Evolutionary conservation across 1,140 invertebrate species (phyloP), one percentile per base, ranked within the genome.

Genomic region (Lasaia peninsularis): DNA sequence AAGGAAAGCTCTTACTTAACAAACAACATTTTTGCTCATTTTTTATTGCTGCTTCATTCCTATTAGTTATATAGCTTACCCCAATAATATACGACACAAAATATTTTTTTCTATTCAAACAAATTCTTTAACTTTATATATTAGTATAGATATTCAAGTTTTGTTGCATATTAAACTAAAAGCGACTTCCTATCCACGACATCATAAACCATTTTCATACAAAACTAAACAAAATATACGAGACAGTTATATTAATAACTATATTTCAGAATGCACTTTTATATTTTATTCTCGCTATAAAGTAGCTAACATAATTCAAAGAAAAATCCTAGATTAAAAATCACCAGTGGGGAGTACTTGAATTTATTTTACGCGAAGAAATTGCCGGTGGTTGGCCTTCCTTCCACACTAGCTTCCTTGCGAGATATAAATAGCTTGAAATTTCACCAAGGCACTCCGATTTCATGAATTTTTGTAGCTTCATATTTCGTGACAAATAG

Each of bases 401-500:
- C 75, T 79, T 79, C 74, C 76, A 62, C 61, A 50, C 55, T 49
- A 55, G 69, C 57, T 69, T 69, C 69, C 69, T 70, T 73, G 55
- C 62, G 65, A 75, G 66, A 70, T 77, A 77, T 82, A 80, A 77
- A 80, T 78, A 79, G 70, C 67, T 65, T 68, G 72, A 76, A 79
- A 78, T 75, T 75, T 68, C 70, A 67, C 64, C 60, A 56, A 76
- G 70, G 51, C 63, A 77, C 76, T 74, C 75, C 76, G 72, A 75
- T 80, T 80, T 74, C 71, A 80, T 83, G 75, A 80, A 83, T 83
- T 83, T 82, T 77, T 80, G 71, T 74, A 70, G 75, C 76, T 78
- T 80, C 74, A 83, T 79, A 83, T 83, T 83, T 76, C 71, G 75
- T 75, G 80, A 80, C 73, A 80, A 83, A 83, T 78, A 78, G 71